These are phyloP conservation scores for Tangara arthus DNA, from an alignment of 2,797 vertebrate genomes.

Conservation along the genomic window DNA sequence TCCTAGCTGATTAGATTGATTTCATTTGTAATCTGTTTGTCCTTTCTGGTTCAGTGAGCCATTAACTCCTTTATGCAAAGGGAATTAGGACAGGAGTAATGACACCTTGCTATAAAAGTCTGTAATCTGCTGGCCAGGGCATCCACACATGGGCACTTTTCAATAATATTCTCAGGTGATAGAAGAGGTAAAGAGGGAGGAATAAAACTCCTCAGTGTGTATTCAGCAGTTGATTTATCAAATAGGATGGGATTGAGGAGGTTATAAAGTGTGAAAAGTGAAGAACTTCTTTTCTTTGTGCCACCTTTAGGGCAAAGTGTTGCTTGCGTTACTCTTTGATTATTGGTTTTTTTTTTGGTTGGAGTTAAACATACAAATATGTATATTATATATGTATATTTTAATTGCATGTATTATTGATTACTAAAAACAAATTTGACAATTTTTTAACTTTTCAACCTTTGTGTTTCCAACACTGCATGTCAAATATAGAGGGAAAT, in stretches of 20 bases:
- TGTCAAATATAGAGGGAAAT: background rate
- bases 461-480: background rate
- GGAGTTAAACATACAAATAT: background rate
- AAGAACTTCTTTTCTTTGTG: background rate
- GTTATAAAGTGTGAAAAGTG: background rate
- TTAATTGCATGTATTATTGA: background rate
- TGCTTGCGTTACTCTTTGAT: background rate
- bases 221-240: background rate
- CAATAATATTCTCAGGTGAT: background rate
- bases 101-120: background rate
- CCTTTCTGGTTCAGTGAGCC: conserved; percentile 25
- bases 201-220: background rate
- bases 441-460: background rate
- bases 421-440: background rate
- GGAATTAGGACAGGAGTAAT: background rate
- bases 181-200: background rate
- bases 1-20: background rate
- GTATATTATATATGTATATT: too few species aligned
- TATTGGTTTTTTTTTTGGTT: background rate
- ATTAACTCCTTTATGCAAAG: conserved; percentile 10
- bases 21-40: background rate
- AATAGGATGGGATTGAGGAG: background rate
- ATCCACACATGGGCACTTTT: background rate
- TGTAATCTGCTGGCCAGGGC: background rate
- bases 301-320: background rate